Base-by-base conservation (phyloP, 2,113 vertebrate species). In the Eonycteris spelaea region DNA sequence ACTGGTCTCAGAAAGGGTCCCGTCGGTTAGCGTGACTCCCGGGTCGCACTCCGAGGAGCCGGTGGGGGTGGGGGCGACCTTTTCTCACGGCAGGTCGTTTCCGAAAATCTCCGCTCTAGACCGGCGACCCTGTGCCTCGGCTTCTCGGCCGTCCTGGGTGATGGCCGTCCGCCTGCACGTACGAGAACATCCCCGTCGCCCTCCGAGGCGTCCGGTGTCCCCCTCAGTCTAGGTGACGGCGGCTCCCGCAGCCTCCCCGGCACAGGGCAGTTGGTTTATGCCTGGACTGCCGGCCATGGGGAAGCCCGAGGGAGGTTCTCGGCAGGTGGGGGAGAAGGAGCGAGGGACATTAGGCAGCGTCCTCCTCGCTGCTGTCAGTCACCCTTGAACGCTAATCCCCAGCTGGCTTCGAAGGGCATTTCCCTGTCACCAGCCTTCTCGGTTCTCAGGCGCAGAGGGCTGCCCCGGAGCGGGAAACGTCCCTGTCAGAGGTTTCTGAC, bases 201-300 rank as follows among this genome's bases (percentile, higher is more conserved):
- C 53, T 82, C 40, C 19, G 33, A 89, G 83, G 28, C 48, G 35
- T 22, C 38, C 75, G 15, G 1, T 21, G 30, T 51, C 43, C 48
- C 33, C 48, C n/a, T 51, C 1, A 6, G 16, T 22, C 57, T 67
- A 22, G 10, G n/a, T 26, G 28, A 40, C 43, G 80, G 65, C 70
- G 14, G 48, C 48, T 82, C 38, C 67, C 48, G 26, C 67, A 80
- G 10, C n/a, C 15, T 28, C 33, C 3, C 18, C 53, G 19, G 19
- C 53, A 7, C 1, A 1, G 18, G 53, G 53, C 2, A 3, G 2
- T 55, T 7, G 19, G n/a, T 43, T 43, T 43, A 43, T 43, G 7
- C 43, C 43, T 43, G 43, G 7, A 43, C 7, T 7, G 43, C 43
- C 43, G 5, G 43, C 43, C 43, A 43, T 7, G 45, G 12, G 38